These are phyloP conservation scores for Conger conger DNA, from an alignment of 2,113 vertebrate species.

Conservation along the genomic window DNA sequence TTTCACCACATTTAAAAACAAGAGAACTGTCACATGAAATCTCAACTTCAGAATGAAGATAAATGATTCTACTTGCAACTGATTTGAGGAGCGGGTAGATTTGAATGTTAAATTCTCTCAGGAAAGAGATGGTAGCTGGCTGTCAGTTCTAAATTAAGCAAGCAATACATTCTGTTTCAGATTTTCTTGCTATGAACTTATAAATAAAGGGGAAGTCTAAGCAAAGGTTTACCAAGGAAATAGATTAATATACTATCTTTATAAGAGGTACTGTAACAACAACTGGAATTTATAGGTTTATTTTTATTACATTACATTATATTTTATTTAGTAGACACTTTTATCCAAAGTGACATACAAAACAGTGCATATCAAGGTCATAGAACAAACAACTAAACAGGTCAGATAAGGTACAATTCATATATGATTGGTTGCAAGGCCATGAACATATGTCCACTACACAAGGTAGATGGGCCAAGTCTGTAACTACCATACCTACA, in stretches of 20 bases:
- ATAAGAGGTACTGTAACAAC: not conserved
- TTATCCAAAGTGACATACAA: too few species aligned
- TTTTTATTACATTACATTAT: too few species aligned
- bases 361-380: too few species aligned
- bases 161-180: not conserved
- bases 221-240: not conserved
- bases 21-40: slow-evolving; percentile 52
- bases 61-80: slow-evolving; percentile 55
- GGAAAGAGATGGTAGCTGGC: not conserved
- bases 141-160: not conserved
- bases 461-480: too few species aligned
- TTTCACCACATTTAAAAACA: slow-evolving; percentile 49
- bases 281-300: not conserved
- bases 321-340: too few species aligned
- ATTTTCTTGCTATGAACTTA: not conserved
- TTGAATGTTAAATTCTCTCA: slow-evolving; percentile 46
- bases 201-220: not conserved
- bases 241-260: not conserved
- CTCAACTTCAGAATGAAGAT: slow-evolving; percentile 67
- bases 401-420: too few species aligned
- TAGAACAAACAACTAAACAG: too few species aligned
- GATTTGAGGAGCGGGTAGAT: slow-evolving; percentile 42
- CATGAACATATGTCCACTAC: too few species aligned
- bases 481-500: too few species aligned
- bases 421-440: too few species aligned